phyloP scores from a whole-genome alignment of 2,113 vertebrate genomes.

The Apteryx mantelli region DNA sequence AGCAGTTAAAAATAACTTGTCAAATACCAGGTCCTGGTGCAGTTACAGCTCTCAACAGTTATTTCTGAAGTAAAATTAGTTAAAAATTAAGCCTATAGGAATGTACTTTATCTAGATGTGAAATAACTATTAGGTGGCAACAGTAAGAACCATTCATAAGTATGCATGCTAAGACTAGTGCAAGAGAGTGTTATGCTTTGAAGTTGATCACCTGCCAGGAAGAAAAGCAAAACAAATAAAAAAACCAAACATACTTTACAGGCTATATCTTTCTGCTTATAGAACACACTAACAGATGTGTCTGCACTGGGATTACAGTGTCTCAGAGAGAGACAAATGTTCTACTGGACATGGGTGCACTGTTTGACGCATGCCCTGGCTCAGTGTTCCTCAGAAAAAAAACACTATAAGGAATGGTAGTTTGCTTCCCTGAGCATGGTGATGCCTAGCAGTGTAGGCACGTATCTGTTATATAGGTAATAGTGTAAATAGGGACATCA shows the following conservation, averaged over 20 bases:
- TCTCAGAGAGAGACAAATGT: background rate
- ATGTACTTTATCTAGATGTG: background rate
- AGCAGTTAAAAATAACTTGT: background rate
- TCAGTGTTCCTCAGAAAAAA: slow-evolving; percentile 13
- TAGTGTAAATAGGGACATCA: background rate
- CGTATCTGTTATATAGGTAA: too few species aligned
- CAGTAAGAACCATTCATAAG: background rate
- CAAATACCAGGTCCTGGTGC: background rate
- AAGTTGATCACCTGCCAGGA: background rate
- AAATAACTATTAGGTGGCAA: background rate
- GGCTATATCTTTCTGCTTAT: background rate
- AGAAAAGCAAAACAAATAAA: background rate
- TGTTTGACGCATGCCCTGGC: background rate
- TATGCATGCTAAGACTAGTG: background rate
- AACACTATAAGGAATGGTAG: background rate
- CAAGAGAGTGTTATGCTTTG: background rate
- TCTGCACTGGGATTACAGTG: background rate
- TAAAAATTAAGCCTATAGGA: background rate
- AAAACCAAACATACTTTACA: fast-evolving
- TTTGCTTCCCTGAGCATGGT: background rate
- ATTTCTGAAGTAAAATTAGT: background rate
- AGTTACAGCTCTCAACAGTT: background rate
- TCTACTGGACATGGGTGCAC: background rate
- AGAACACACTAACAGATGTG: fast-evolving
- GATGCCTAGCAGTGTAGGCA: background rate